Evolutionary conservation across 2,113 vertebrate genomes (phyloP), one percentile per base, ranked within the genome.

Genomic region (Rhea americana): DNA sequence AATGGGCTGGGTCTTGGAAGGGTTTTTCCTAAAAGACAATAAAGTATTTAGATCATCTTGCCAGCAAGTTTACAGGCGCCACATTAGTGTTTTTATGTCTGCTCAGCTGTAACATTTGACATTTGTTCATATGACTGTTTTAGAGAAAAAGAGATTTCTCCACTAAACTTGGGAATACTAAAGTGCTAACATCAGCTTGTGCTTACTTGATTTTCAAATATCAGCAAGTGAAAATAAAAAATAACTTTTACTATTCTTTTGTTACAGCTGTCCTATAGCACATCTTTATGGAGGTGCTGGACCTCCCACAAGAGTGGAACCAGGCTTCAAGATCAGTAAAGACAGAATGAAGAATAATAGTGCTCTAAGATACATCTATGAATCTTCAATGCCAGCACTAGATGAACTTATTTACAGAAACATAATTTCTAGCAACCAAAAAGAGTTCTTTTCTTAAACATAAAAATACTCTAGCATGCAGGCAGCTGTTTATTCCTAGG

Each of bases 41-140:
- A 91, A 97, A 93, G 80, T 90, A 94, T 90, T 96, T 47, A 93
- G 67, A 91, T 93, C 82, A 73, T 71, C 80, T 91, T 79, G 75
- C 79, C 93, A 93, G 87, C 45, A 48, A 62, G 24, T 94, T 96
- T 95, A 82, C 82, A 89, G 82, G 88, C 41, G 62, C 47, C 50
- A 56, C 25, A 45, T 53, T 72, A 55, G 21, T 78, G 76, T 77
- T 91, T 93, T 61, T 73, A 28, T 51, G 19, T 43, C 56, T 83
- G 92, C 35, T 39, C 3, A 70, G 51, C 76, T 89, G 73, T 48
- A 75, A 80, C 1, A 6, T 25, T 18, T 90, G 93, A 47, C 53
- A 76, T 35, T 58, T 55, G 26, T 78, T 89, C 84, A 61, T 59
- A 39, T 7, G 21, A 82, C 35, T 88, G 16, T 63, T 93, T 71